Evolutionary conservation across 1,140 invertebrate genomes (phyloP), one percentile per base, ranked within the genome.

Genomic region (Pseudoatta argentina): DNA sequence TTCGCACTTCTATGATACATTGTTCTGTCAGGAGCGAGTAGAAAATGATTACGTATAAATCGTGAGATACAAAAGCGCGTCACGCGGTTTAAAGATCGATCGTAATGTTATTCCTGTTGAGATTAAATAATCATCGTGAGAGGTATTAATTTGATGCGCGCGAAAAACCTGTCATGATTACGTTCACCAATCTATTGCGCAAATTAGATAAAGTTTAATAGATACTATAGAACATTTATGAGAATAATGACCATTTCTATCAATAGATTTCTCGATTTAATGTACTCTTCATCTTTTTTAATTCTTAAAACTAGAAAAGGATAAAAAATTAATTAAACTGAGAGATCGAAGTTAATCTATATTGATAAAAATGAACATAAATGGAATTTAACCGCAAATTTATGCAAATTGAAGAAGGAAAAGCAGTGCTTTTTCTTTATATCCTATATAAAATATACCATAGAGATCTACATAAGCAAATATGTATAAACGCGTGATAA

Each of bases 41-140:
- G 48, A 59, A 86, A 51, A 57, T 79, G 57, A 79, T 73, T 61
- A 64, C 55, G n/a, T 14, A 21, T 24, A 55, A 82, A 48, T 82
- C 27, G 67, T 82, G 39, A 48, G 24, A 61, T 61, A 69, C 30
- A 48, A 69, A 73, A 73, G 39, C 7, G 24, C 39, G 24, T 82
- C 67, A 12, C n/a, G 39, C 39, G 55, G 7, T 48, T 72, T 48
- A 59, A 21, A 30, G 39, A 72, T 67, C 63, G 48, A 67, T 82
- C 39, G 55, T 61, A 82, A 61, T n/a, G 34, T 44, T 39, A 57
- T 18, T 48, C n/a, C 12, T 55, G 39, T 61, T 39, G 34, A 48
- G 55, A 72, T 73, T 73, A 27, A 71, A 44, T 71, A 61, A 69
- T 16, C 64, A 27, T n/a, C 21, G 30, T 39, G n/a, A 55, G n/a